phyloP scores from a whole-genome alignment of 2,888 invertebrate species.

The Pristionchus exspectatus region DNA sequence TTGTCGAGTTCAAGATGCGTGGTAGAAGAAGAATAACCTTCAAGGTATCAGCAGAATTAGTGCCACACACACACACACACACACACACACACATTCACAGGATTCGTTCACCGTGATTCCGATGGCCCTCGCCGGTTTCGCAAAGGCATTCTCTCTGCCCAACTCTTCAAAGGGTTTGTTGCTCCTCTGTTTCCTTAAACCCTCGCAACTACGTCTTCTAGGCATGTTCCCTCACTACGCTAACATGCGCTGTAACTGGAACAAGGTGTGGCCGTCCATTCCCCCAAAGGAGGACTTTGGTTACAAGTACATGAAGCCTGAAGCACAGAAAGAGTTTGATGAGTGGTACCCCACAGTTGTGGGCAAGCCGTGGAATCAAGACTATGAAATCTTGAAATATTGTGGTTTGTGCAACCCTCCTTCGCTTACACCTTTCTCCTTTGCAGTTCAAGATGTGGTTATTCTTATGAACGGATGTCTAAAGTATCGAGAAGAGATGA shows the following conservation, averaged over 20 bases:
- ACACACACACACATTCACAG: no score
- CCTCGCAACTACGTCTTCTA: neutral
- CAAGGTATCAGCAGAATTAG: no score
- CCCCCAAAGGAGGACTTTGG: neutral
- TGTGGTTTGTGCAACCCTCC: neutral
- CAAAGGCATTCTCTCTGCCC: neutral
- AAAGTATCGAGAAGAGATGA: no score
- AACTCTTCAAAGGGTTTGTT: neutral
- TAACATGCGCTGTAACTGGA: neutral
- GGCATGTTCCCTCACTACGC: neutral
- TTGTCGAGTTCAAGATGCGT: neutral
- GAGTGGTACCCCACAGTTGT: neutral
- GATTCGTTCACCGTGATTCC: neutral
- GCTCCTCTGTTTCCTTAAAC: neutral
- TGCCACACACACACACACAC: no score
- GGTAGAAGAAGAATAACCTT: neutral
- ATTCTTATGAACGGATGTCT: no score
- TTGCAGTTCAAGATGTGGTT: no score
- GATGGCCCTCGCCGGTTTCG: neutral
- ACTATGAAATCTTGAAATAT: neutral
- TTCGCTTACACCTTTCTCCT: no score
- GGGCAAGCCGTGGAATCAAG: neutral
- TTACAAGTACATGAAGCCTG: neutral
- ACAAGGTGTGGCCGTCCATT: neutral
- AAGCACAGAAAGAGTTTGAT: neutral